Conservation (phyloP, 2,113 vertebrate genomes). For the Pithys albifrons region DNA sequence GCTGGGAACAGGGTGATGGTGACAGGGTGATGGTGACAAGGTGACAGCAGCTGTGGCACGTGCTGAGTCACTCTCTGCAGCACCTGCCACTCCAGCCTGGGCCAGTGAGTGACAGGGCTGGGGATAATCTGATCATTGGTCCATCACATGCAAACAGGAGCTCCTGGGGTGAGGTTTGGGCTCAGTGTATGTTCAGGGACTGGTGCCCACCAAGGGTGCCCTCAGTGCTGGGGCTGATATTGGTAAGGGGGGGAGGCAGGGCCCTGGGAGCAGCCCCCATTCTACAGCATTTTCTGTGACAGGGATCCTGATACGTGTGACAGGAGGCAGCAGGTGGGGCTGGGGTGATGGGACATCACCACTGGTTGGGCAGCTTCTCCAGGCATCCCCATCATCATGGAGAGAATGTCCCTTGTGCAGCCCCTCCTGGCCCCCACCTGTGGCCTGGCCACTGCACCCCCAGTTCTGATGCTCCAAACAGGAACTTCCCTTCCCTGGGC, state of each 20-base stretch:
- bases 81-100: not conserved
- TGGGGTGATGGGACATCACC: not conserved
- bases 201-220: not conserved
- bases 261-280: not conserved
- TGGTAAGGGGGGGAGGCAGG: not conserved
- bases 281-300: constrained; percentile 1
- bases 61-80: not conserved
- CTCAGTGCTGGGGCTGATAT: not conserved
- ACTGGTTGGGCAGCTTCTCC: not conserved
- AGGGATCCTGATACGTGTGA: not conserved
- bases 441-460: not conserved
- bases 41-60: not conserved
- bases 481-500: not conserved
- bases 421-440: not conserved
- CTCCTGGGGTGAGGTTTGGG: not conserved
- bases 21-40: not conserved
- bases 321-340: not conserved
- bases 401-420: not conserved
- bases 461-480: accelerated
- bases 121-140: too few relatives aligned
- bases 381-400: not conserved
- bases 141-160: not conserved
- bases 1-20: not conserved
- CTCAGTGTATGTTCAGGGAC: not conserved
- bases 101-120: not conserved